A percentile compares a stretch with the other conserved stretches of the same genome.
Evolutionary conservation across 2,113 vertebrate genomes (phyloP).

Genomic region (Antennarius striatus): DNA sequence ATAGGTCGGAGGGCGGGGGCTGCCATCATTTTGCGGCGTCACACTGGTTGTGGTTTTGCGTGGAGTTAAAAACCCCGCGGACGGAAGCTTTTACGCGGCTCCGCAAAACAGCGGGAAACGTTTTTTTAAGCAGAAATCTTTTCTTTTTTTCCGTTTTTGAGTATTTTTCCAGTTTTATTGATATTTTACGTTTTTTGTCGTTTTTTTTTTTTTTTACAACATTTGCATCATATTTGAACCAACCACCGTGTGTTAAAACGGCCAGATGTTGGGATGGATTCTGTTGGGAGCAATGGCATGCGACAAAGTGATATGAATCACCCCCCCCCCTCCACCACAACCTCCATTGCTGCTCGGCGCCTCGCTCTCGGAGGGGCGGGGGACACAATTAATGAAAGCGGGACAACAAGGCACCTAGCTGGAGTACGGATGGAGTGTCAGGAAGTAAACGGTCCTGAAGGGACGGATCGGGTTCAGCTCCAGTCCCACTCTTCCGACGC

Average conservation of each 20-base stretch:
- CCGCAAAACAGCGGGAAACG: too few relatives aligned
- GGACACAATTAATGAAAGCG: conserved; percentile 58
- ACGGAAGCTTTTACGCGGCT: too few relatives aligned
- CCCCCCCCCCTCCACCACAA: conserved; percentile 1
- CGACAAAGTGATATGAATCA: conserved; percentile 78
- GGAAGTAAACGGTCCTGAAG: neutral
- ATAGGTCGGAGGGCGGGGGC: conserved; percentile 34
- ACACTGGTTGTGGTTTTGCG: conserved; percentile 29
- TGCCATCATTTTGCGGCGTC: conserved; percentile 20
- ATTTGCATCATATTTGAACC: conserved; percentile 7
- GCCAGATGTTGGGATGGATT: conserved; percentile 78
- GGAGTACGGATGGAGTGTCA: conserved; percentile 49
- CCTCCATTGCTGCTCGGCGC: neutral
- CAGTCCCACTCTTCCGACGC: too few relatives aligned
- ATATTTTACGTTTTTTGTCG: too few relatives aligned
- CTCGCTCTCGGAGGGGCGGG: conserved; percentile 44
- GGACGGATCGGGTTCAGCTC: too few relatives aligned
- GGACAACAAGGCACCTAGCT: conserved; percentile 41
- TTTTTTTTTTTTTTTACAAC: too few relatives aligned
- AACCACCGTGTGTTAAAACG: conserved; percentile 67
- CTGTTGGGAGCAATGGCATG: conserved; percentile 75
- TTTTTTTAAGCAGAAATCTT: too few relatives aligned
- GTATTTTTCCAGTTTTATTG: too few relatives aligned
- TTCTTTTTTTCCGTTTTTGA: too few relatives aligned
- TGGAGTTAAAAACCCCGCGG: neutral